phyloP scores from a whole-genome alignment of 1,140 invertebrate genomes.

The Hycleus phaleratus region DNA sequence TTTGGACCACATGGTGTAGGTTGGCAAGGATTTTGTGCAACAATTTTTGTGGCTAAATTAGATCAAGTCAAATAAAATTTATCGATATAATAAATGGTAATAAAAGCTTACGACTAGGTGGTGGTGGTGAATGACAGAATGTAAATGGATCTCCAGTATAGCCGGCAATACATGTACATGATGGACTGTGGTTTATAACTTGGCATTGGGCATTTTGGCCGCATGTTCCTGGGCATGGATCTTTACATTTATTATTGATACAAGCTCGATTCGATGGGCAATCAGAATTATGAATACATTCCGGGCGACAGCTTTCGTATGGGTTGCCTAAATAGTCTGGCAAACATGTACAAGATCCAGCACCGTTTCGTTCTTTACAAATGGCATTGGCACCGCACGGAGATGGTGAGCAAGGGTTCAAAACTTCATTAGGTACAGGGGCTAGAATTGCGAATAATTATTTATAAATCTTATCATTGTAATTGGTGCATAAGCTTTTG shows the following conservation, averaged over 20 bases:
- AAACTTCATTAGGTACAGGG: conserved; percentile 40
- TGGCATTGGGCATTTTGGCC: conserved; percentile 71
- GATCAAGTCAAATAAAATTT: background rate
- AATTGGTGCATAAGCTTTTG: background rate
- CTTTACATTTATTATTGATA: conserved; percentile 71
- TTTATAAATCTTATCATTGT: background rate
- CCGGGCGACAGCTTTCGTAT: conserved; percentile 67
- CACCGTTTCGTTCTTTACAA: conserved; percentile 62
- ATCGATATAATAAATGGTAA: background rate
- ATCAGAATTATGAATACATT: conserved; percentile 75
- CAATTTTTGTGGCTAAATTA: background rate
- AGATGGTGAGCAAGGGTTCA: conserved; percentile 66
- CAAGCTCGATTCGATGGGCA: conserved; percentile 75
- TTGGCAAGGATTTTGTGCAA: conserved; percentile 46
- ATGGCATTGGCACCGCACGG: conserved; percentile 76
- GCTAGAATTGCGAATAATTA: background rate
- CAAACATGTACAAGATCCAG: conserved; percentile 75
- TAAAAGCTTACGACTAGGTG: conserved; percentile 41
- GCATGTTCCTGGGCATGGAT: conserved; percentile 75
- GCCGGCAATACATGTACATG: conserved; percentile 63
- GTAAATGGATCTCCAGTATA: conserved; percentile 72
- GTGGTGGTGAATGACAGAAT: conserved; percentile 37
- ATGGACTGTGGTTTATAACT: conserved; percentile 74
- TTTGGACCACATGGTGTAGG: conserved; percentile 59
- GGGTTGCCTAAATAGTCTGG: conserved; percentile 66